Evolutionary conservation across 2,113 vertebrate genomes (phyloP).

Genomic region (Percopsis transmontana): DNA sequence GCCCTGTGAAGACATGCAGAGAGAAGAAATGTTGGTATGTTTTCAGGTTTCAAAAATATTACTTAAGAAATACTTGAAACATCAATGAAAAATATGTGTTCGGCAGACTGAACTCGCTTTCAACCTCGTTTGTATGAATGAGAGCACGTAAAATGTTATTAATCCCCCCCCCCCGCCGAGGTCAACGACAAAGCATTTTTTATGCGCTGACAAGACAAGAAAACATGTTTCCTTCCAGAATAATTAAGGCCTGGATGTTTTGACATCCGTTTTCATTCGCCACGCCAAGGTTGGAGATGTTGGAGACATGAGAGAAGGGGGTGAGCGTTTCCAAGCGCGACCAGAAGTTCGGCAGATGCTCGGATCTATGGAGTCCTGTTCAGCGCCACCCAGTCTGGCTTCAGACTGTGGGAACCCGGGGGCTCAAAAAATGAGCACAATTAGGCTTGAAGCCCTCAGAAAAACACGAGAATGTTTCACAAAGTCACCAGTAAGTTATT

Average conservation of each 20-base stretch:
- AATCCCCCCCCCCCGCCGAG: too few relatives aligned
- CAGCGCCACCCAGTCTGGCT: background rate
- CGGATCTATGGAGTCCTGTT: background rate
- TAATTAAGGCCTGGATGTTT: background rate
- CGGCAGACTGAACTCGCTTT: too few relatives aligned
- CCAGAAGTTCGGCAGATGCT: background rate
- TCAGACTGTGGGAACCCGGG: background rate
- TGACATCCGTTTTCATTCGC: constrained; percentile 3
- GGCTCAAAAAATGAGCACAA: constrained; percentile 1
- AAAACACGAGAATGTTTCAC: constrained; percentile 23
- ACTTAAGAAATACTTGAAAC: too few relatives aligned
- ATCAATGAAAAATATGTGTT: too few relatives aligned
- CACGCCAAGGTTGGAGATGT: background rate
- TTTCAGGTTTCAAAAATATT: too few relatives aligned
- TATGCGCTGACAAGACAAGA: too few relatives aligned
- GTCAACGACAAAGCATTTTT: too few relatives aligned
- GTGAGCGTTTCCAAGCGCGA: background rate
- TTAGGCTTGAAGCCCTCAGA: constrained; percentile 1
- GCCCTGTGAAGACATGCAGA: constrained; percentile 70
- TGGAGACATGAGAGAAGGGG: background rate
- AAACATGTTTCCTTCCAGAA: background rate
- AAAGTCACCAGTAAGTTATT: constrained; percentile 13
- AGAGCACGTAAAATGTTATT: too few relatives aligned
- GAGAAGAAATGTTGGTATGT: too few relatives aligned
- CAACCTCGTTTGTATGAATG: too few relatives aligned